Base-by-base conservation (phyloP, 1,140 invertebrate species). In the Bombus ignitus region DNA sequence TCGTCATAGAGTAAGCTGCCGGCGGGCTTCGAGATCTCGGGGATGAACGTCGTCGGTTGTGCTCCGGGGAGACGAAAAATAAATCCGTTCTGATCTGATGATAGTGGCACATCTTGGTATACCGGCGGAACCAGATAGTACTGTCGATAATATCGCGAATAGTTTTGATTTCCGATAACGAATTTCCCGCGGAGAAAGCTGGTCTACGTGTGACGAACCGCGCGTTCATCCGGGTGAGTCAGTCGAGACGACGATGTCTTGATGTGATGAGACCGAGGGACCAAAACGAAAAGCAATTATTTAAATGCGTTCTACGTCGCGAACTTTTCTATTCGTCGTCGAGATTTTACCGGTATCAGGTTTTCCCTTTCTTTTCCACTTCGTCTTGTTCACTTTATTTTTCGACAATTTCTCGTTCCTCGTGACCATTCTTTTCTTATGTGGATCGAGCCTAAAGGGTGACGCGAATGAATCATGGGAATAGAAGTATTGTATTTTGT, bases 251-350 rank as follows among this genome's bases (percentile, higher is more conserved):
- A 3, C n/a, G 22, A 72, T 35, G 35, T 35, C 66, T 25, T 59
- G 35, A 42, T 66, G 28, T 72, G n/a, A 47, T 8, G 59, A 85
- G 68, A 35, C 39, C 65, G 42, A 76, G 42, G 47, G 42, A 71
- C 62, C 81, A 89, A 83, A 89, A 87, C 88, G 88, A 81, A 83
- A 90, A 91, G 90, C 84, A 90, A 91, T 90, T 91, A 90, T 91
- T 91, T 85, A 89, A 91, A 90, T 91, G 90, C 87, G 79, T 81
- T 83, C 80, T 68, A 65, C 71, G 53, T 32, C 62, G 42, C 59
- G 66, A 35, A 42, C 44, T 66, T 57, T 37, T 65, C 6, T 71
- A 25, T 25, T 59, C 35, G 22, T 75, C 73, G 72, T 39, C 70
- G 47, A 65, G 75, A 71, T 57, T 65, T 62, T 72, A 79, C 76